Evolutionary conservation across 2,888 invertebrate species (phyloP), one percentile per base, ranked within the genome.

Genomic region (Encarsia formosa): DNA sequence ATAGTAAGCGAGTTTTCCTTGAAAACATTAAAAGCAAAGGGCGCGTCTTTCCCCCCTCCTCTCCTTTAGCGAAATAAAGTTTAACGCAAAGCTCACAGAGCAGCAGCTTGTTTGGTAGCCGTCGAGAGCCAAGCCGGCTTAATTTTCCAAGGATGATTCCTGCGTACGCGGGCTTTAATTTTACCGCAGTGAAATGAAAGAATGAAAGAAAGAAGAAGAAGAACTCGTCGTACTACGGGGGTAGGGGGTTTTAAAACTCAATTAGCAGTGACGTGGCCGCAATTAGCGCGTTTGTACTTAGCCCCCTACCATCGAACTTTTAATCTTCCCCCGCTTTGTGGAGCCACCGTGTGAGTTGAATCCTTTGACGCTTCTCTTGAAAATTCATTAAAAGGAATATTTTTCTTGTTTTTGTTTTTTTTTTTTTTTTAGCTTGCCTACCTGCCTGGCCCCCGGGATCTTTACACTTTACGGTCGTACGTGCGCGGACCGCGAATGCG

Each of bases 221-320:
- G 34, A 4, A 32, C 32, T 5, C 32, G n/a, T 8, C 34, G 15
- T 34, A 34, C 18, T 18, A 15, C 31, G 15, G n/a, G 8, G 15
- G 6, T 18, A 15, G 16, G 16, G 26, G 11, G 29, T 20, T 26
- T 49, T 31, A 45, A 58, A 58, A 58, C 55, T 58, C 58, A 58
- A 58, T 58, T 58, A 58, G 58, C 32, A 40, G 44, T 32, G 44
- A 35, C 45, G 52, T 32, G 23, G 39, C 37, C 51, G 55, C 55
- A 58, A 58, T 58, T 58, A 58, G 55, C 53, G 37, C 55, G 58
- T 53, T 55, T 58, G 55, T 55, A 45, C 52, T 52, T 53, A 52
- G 13, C 54, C 8, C n/a, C 26, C 16, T 39, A 31, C 35, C 34
- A 43, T 24, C 32, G 4, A 13, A 15, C 2, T 20, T 15, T 26